Base-by-base conservation (phyloP, 2,797 vertebrate species). In the Hippocampus kuda region DNA sequence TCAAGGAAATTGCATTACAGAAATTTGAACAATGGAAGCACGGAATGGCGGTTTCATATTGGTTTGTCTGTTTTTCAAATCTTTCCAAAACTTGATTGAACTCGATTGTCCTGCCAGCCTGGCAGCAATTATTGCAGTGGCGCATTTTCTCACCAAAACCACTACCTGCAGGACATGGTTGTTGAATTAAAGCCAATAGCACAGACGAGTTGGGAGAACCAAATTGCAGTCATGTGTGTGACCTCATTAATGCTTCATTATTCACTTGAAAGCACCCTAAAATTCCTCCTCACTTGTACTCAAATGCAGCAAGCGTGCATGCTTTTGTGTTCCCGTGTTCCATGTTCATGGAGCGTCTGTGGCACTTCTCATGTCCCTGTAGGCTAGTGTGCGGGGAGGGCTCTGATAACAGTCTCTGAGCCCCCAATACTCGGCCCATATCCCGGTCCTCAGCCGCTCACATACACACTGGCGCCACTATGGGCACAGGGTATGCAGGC, bases 391-490 rank as follows among this genome's bases (percentile, higher is more conserved):
- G 34, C 5, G 34, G 34, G 3, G 59, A 5, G 68, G 67, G 61
- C 77, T 78, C 71, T 67, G 71, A 72, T 68, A 48, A 1, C 80
- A 62, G 77, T 70, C 70, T 72, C 83, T 67, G 46, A 41, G 68
- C 71, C 72, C 70, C 41, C 46, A 18, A 51, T 26, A 20, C 75
- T 73, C 65, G 68, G 75, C 79, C 71, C 56, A 60, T 42, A 75
- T 75, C 80, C 80, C 73, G 74, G 80, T 77, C 83, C 75, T 74
- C 83, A 72, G 74, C 74, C 72, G 66, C 82, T 85, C 73, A 42
- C 69, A 78, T 69, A 77, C 70, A 77, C 78, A 71, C 72, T 74
- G 48, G 62, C 34, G 65, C 77, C 79, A 65, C 65, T 72, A 60
- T 71, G 72, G 72, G 77, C 74, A 68, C 72, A 44, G 61, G 66